Conservation (phyloP, 2,888 invertebrate genomes). For the Dastarcus helophoroides region DNA sequence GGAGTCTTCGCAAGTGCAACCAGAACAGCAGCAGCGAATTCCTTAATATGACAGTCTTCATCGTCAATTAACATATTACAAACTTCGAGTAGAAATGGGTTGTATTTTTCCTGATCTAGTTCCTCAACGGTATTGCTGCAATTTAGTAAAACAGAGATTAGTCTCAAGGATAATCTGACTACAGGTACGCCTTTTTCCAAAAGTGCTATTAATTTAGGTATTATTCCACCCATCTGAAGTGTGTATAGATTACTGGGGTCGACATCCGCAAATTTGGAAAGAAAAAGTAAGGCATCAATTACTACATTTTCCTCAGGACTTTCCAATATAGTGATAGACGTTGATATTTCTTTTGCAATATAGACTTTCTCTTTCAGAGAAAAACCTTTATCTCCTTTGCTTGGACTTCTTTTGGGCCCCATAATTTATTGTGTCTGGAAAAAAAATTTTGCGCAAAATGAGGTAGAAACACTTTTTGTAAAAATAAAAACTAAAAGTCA, state of each 20-base stretch:
- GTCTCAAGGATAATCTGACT: conserved; percentile 20
- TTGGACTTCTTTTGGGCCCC: conserved; percentile 4
- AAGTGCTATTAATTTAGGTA: conserved; percentile 20
- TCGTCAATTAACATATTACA: conserved; percentile 20
- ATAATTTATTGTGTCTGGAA: too few relatives aligned
- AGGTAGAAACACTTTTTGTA: too few relatives aligned
- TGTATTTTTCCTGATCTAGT: conserved; percentile 23
- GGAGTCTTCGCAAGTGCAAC: conserved; percentile 19
- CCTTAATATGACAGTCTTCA: conserved; percentile 19
- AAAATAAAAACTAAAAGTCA: too few relatives aligned
- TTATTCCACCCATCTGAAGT: conserved; percentile 20
- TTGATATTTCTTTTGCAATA: conserved; percentile 23
- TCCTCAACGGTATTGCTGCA: conserved; percentile 20
- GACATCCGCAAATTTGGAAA: conserved; percentile 26
- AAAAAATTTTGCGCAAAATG: too few relatives aligned
- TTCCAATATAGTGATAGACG: conserved; percentile 25
- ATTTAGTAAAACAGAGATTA: conserved; percentile 20
- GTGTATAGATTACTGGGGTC: conserved; percentile 20
- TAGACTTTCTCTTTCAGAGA: conserved; percentile 25
- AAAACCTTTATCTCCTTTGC: conserved; percentile 10
- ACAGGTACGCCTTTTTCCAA: conserved; percentile 25
- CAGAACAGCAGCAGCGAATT: conserved; percentile 22
- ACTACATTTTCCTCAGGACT: conserved; percentile 24
- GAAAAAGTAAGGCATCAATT: conserved; percentile 24
- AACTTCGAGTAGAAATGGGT: conserved; percentile 21